Conservation (phyloP, 2,797 vertebrate species). For the Sebastes steindachneri region DNA sequence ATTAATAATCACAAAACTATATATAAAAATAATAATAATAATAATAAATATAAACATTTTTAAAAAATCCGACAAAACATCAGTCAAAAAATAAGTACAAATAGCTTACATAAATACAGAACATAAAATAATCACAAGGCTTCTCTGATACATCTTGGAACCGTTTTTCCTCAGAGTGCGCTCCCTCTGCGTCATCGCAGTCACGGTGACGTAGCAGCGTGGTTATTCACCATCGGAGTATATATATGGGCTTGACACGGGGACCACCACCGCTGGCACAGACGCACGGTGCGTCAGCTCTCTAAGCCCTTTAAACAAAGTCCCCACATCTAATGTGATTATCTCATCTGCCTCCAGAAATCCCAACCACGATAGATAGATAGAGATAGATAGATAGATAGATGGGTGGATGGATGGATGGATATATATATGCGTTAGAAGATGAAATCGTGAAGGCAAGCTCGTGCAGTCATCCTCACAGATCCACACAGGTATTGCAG, state of each 20-base stretch:
- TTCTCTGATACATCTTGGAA: background rate
- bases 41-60: background rate
- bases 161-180: slow-evolving; percentile 47
- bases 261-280: slow-evolving; percentile 59
- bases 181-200: slow-evolving; percentile 62
- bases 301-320: slow-evolving; percentile 26
- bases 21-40: too few relatives aligned
- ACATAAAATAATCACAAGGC: background rate
- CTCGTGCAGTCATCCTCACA: background rate
- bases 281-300: slow-evolving; percentile 48
- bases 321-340: slow-evolving; percentile 36
- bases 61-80: background rate
- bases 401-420: too few relatives aligned
- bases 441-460: background rate
- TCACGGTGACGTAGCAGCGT: slow-evolving; percentile 62
- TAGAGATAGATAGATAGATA: background rate
- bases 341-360: slow-evolving; percentile 11
- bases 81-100: background rate
- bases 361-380: background rate
- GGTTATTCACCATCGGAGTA: slow-evolving; percentile 35
- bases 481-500: background rate
- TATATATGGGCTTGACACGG: slow-evolving; percentile 35
- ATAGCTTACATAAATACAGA: background rate
- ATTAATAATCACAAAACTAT: background rate
- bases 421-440: background rate